A percentile compares a stretch with the other conserved stretches of the same genome.
phyloP scores from a whole-genome alignment of 2,888 invertebrate genomes.

The Anticlea derivata region DNA sequence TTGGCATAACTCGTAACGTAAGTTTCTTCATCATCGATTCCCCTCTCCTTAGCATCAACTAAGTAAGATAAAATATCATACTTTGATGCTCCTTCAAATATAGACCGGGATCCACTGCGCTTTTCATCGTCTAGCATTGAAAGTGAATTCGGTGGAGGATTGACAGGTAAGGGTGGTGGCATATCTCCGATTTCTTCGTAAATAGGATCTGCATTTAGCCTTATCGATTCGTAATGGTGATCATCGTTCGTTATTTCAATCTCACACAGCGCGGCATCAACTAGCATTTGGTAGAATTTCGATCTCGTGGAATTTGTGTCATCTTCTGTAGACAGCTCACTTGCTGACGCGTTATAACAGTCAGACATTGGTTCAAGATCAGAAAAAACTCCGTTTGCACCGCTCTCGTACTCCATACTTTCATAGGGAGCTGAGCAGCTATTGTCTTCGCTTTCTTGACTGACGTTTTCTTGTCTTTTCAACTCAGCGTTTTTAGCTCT shows the following conservation, averaged over 20 bases:
- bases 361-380: constrained; percentile 85
- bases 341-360: constrained; percentile 88
- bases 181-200: constrained; percentile 90
- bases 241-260: constrained; percentile 86
- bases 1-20: constrained; percentile 86
- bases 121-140: constrained; percentile 88
- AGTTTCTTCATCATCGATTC: constrained; percentile 88
- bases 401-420: constrained; percentile 88
- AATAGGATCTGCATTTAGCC: constrained; percentile 87
- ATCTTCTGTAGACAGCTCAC: constrained; percentile 86
- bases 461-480: constrained; percentile 52
- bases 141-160: constrained; percentile 89
- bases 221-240: constrained; percentile 90
- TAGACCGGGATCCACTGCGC: constrained; percentile 87
- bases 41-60: constrained; percentile 92
- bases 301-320: constrained; percentile 86
- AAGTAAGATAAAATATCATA: constrained; percentile 95
- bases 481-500: constrained; percentile 47
- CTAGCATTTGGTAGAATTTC: constrained; percentile 89
- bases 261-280: constrained; percentile 87
- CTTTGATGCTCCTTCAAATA: constrained; percentile 92
- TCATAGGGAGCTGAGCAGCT: constrained; percentile 89
- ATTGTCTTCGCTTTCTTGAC: constrained; percentile 75
- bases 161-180: constrained; percentile 91
- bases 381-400: constrained; percentile 78